A percentile compares a stretch with the other conserved stretches of the same genome.
Conservation (phyloP, 2,888 invertebrate species). For the Hypomecis punctinalis region DNA sequence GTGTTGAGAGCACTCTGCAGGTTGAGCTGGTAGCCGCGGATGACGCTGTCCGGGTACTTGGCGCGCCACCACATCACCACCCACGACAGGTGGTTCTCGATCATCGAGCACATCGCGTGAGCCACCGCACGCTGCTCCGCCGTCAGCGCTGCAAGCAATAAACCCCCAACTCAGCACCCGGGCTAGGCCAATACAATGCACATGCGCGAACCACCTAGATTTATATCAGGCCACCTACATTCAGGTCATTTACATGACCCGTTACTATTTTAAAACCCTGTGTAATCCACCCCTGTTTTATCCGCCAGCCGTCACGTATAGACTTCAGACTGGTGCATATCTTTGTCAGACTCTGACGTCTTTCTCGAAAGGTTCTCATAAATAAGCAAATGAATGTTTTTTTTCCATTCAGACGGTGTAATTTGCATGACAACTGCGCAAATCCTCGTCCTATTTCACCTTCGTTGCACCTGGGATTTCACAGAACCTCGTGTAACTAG, state of each 20-base stretch:
- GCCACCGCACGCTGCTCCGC: constrained; percentile 94
- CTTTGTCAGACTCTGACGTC: too few species aligned
- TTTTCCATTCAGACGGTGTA: neutral
- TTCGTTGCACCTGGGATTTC: constrained; percentile 7
- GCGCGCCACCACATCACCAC: constrained; percentile 96
- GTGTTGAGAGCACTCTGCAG: constrained; percentile 95
- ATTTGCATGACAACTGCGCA: constrained; percentile 5
- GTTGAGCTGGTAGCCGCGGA: constrained; percentile 96
- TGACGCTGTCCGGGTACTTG: constrained; percentile 94
- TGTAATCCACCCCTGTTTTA: neutral
- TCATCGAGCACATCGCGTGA: constrained; percentile 97
- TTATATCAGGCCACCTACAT: constrained; percentile 28
- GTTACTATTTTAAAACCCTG: neutral
- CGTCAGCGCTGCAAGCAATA: constrained; percentile 85
- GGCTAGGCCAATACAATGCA: constrained; percentile 51
- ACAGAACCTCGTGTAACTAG: neutral
- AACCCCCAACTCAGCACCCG: constrained; percentile 3
- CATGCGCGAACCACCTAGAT: constrained; percentile 67
- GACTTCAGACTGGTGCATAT: too few species aligned
- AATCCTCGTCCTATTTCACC: neutral
- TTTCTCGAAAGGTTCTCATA: neutral
- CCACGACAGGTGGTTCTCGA: constrained; percentile 97
- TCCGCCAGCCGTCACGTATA: too few species aligned
- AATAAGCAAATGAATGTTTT: constrained; percentile 1
- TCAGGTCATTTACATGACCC: constrained; percentile 8